Conservation (phyloP, 2,888 invertebrate species). For the Leucophora obtusa region DNA sequence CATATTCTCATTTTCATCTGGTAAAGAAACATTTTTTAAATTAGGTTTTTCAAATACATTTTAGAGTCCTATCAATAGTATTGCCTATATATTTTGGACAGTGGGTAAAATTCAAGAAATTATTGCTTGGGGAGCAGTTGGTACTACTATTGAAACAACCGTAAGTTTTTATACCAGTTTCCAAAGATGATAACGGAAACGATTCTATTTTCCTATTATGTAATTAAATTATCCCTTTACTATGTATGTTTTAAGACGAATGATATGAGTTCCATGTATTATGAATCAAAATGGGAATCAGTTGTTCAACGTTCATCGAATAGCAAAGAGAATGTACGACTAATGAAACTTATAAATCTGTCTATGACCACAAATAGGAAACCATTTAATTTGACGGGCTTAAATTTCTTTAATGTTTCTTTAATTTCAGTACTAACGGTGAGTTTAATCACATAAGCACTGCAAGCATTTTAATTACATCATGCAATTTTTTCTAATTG, state of each 20-base stretch:
- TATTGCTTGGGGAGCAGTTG: slow-evolving; percentile 69
- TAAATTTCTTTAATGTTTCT: slow-evolving; percentile 72
- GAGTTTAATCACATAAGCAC: too few relatives aligned
- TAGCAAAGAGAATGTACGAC: slow-evolving; percentile 67
- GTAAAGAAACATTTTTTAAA: too few relatives aligned
- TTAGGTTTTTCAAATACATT: neutral
- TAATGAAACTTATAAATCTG: slow-evolving; percentile 69
- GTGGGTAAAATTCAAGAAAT: slow-evolving; percentile 69
- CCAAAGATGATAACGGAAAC: too few relatives aligned
- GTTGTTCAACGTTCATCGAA: slow-evolving; percentile 68
- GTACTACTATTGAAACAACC: slow-evolving; percentile 68
- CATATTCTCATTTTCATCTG: too few relatives aligned
- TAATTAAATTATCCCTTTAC: too few relatives aligned
- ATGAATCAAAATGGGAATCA: slow-evolving; percentile 70
- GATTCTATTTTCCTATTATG: neutral
- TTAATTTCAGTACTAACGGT: slow-evolving; percentile 70
- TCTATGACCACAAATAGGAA: slow-evolving; percentile 70
- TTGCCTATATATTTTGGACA: slow-evolving; percentile 70
- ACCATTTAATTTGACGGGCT: slow-evolving; percentile 70
- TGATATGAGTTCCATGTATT: slow-evolving; percentile 70
- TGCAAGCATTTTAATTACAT: too few relatives aligned
- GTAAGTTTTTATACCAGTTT: too few relatives aligned
- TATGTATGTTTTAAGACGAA: slow-evolving; percentile 67
- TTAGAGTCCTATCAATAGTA: slow-evolving; percentile 70
- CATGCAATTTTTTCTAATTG: too few relatives aligned